A percentile compares a stretch with the other conserved stretches of the same genome.
phyloP scores from a whole-genome alignment of 2,113 vertebrate species.

The Tyto alba region DNA sequence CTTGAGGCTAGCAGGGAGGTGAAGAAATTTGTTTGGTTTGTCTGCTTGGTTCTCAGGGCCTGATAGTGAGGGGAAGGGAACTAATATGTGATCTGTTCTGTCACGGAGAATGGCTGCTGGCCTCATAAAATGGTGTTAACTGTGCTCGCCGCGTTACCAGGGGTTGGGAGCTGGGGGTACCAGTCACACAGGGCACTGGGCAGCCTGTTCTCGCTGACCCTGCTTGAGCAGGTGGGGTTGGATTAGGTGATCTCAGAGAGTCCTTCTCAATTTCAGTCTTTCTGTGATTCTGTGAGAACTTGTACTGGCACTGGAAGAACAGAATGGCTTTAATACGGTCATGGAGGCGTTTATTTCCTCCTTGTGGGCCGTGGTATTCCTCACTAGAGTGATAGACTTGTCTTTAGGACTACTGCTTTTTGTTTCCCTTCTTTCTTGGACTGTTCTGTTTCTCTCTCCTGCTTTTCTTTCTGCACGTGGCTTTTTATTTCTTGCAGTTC shows the following conservation, averaged over 20 bases:
- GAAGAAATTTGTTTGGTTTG: background rate
- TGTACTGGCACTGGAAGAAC: background rate
- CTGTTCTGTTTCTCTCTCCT: background rate
- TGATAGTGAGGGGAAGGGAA: background rate
- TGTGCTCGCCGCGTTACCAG: background rate
- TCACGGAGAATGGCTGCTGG: background rate
- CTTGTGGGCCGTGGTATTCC: background rate
- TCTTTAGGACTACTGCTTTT: background rate
- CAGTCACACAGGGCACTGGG: background rate
- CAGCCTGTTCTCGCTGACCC: background rate
- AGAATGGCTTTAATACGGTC: background rate
- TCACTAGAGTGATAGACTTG: background rate
- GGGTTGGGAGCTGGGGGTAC: background rate
- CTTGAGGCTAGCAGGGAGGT: background rate
- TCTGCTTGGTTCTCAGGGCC: background rate
- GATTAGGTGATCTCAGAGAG: background rate
- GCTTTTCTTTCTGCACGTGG: background rate
- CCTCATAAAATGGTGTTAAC: background rate
- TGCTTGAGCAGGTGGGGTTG: background rate
- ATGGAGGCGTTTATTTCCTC: background rate
- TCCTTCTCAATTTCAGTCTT: background rate
- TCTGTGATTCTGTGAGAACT: background rate
- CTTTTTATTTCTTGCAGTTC: background rate
- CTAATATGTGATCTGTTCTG: fast-evolving
- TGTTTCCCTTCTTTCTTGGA: background rate